Evolutionary conservation across 2,888 invertebrate genomes (phyloP).

Genomic region (Drosophila aldrichi): DNA sequence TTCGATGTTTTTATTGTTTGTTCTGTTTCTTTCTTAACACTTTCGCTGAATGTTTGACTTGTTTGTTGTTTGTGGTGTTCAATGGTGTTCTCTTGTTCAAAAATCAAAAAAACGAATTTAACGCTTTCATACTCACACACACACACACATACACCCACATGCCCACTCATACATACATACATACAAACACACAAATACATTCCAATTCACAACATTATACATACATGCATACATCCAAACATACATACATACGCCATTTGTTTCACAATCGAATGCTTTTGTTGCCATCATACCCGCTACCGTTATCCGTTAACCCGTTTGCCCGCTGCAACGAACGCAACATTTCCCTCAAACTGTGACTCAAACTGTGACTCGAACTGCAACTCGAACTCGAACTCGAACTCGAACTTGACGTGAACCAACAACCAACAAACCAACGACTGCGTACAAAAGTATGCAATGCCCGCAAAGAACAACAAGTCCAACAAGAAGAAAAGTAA

Average conservation of each 20-base stretch:
- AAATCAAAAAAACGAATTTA: conserved; percentile 61
- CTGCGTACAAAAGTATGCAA: conserved; percentile 71
- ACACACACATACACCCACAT: conserved; percentile 24
- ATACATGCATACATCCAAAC: conserved; percentile 7
- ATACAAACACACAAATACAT: conserved; percentile 17
- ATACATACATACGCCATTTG: conserved; percentile 45
- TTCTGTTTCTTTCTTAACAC: conserved; percentile 69
- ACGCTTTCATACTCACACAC: conserved; percentile 75
- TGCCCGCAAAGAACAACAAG: conserved; percentile 60
- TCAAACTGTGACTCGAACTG: conserved; percentile 21
- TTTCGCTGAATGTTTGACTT: conserved; percentile 80
- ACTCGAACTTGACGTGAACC: conserved; percentile 11
- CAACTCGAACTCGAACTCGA: conserved; percentile 6
- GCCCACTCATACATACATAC: conserved; percentile 11
- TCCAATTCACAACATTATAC: conserved; percentile 7
- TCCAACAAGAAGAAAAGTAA: conserved; percentile 61
- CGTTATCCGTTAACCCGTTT: conserved; percentile 58
- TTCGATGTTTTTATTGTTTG: conserved; percentile 66
- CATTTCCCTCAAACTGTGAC: conserved; percentile 27
- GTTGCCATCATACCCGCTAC: conserved; percentile 68
- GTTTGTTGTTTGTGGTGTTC: conserved; percentile 80
- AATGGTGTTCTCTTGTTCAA: conserved; percentile 68
- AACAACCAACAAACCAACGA: conserved; percentile 2
- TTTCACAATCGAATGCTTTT: conserved; percentile 70
- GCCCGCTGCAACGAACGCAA: conserved; percentile 55